Evolutionary conservation across 2,888 invertebrate genomes (phyloP).

Genomic region (Bugulina stolonifera): DNA sequence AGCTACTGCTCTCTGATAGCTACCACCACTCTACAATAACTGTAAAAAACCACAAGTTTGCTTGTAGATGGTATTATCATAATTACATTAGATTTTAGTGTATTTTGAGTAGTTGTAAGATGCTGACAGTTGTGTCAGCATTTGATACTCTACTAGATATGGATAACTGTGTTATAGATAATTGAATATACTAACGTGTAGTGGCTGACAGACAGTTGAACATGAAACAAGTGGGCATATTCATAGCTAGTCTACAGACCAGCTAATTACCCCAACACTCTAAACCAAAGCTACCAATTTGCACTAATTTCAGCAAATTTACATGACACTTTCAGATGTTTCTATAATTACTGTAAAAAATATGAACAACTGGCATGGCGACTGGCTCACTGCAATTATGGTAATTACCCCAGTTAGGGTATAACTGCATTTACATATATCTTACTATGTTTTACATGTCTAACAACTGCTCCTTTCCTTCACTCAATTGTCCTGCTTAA

Average conservation of each 20-base stretch:
- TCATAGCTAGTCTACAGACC: neutral
- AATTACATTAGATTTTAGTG: no score
- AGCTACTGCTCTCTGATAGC: no score
- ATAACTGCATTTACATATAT: neutral
- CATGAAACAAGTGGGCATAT: neutral
- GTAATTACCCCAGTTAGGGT: constrained; percentile 2
- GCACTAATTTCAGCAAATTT: constrained; percentile 25
- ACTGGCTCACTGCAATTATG: constrained; percentile 19
- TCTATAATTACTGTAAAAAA: neutral
- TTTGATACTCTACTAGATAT: no score
- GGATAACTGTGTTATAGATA: no score
- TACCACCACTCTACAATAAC: no score
- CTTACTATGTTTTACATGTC: neutral
- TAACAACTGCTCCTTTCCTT: neutral
- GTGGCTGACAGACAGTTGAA: neutral
- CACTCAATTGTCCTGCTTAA: neutral
- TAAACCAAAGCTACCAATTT: neutral
- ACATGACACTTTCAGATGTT: constrained; percentile 23
- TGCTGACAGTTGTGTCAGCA: no score
- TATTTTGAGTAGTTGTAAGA: no score
- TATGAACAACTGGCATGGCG: constrained; percentile 5
- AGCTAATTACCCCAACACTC: neutral
- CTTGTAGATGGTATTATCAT: no score
- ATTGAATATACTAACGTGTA: no score
- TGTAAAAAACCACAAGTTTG: no score